Conservation (phyloP, 2,888 invertebrate genomes). For the Nebria brevicollis region DNA sequence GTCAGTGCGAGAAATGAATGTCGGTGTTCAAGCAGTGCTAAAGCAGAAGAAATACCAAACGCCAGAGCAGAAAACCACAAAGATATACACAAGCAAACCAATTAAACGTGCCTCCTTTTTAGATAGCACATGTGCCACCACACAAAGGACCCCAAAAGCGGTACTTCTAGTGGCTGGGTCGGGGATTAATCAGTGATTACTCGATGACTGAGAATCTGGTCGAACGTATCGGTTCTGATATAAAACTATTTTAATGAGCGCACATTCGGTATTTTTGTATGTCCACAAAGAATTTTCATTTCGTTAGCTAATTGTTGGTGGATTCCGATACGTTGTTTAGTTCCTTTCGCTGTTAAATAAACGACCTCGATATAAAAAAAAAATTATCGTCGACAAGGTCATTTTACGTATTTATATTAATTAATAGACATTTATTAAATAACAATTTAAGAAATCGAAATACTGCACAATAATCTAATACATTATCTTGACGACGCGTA, state of each 20-base stretch:
- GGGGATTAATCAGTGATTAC: slow-evolving; percentile 43
- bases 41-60: neutral
- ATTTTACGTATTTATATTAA: slow-evolving; percentile 8
- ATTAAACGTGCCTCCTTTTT: slow-evolving; percentile 24
- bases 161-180: slow-evolving; percentile 10
- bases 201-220: slow-evolving; percentile 35
- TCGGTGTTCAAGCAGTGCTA: slow-evolving; percentile 18
- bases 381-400: neutral
- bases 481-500: no score
- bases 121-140: neutral
- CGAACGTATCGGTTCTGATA: slow-evolving; percentile 31
- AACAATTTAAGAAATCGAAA: neutral
- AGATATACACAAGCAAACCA: slow-evolving; percentile 33
- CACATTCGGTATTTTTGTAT: slow-evolving; percentile 24
- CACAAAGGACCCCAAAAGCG: slow-evolving; percentile 4
- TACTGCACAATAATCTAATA: no score
- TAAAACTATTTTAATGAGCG: slow-evolving; percentile 45
- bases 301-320: slow-evolving; percentile 35
- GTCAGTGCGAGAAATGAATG: slow-evolving; percentile 38
- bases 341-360: neutral
- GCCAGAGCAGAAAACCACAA: neutral
- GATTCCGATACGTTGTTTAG: slow-evolving; percentile 33
- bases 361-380: slow-evolving; percentile 27
- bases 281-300: slow-evolving; percentile 35
- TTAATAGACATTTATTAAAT: neutral